phyloP scores from a whole-genome alignment of 2,797 vertebrate genomes.

The Falco berigora region DNA sequence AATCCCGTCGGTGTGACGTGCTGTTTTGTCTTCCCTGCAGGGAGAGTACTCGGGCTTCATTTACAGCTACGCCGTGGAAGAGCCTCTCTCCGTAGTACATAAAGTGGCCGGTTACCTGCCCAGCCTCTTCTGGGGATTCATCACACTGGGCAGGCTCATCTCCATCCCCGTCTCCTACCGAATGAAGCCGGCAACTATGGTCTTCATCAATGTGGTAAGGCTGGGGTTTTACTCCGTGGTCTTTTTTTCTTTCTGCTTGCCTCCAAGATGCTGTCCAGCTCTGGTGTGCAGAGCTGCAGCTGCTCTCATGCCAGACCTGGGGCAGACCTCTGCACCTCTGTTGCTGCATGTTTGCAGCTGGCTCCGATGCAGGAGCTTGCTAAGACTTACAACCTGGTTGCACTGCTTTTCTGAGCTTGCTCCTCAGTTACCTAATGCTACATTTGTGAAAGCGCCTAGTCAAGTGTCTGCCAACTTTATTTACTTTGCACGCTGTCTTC shows the following conservation, averaged over 20 bases:
- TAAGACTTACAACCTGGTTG: fast-evolving
- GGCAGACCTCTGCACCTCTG: neutral
- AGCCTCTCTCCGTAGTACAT: conserved; percentile 82
- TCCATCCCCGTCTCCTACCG: conserved; percentile 87
- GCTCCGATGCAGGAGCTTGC: neutral
- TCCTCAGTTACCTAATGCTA: fast-evolving
- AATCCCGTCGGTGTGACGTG: fast-evolving
- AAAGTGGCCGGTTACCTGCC: conserved; percentile 86
- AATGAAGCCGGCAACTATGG: conserved; percentile 78
- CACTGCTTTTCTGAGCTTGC: neutral
- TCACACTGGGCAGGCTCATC: conserved; percentile 85
- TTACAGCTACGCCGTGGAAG: conserved; percentile 88
- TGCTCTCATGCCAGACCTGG: fast-evolving
- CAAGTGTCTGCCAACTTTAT: fast-evolving
- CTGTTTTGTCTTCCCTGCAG: conserved; percentile 66
- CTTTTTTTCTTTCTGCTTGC: neutral
- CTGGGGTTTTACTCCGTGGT: neutral
- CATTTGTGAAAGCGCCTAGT: neutral
- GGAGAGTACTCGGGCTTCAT: conserved; percentile 89
- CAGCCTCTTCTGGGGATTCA: conserved; percentile 90
- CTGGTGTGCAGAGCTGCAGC: neutral
- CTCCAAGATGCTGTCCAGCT: neutral
- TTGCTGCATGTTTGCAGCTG: neutral
- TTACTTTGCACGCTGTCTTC: fast-evolving
- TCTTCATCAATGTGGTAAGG: conserved; percentile 85